Base-by-base conservation (phyloP, 1,140 invertebrate species). In the Trichomalopsis sarcophagae region DNA sequence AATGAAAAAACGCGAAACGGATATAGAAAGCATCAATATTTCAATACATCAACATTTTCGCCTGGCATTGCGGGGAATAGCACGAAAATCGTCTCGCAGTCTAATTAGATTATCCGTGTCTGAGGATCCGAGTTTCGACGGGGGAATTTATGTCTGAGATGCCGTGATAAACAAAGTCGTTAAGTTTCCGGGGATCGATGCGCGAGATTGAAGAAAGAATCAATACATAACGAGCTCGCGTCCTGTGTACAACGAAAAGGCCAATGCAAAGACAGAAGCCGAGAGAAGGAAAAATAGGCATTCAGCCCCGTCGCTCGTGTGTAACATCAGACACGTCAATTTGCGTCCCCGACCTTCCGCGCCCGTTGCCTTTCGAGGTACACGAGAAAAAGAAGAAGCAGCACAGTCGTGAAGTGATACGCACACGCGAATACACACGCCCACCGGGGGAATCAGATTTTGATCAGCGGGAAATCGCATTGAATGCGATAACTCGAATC, bases 401-500 rank as follows among this genome's bases (percentile, higher is more conserved):
- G 30, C 17, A 68, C 0, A n/a, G 69, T 10, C 79, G 17, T 3
- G 36, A 11, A 40, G 36, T 17, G 44, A 50, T 47, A 68, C 36
- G 14, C 33, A 66, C 71, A 75, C 77, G 44, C 13, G 47, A 21
- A n/a, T 71, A 23, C 23, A 62, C 27, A 82, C n/a, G 9, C 0
- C 1, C 40, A 55, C 73, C 36, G 62, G 23, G 80, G 81, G 82
- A 87, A 90, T 91, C 86, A 86, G 88, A 90, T 91, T 89, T 89
- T 89, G 90, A 92, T 92, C 90, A 89, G 88, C 87, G 85, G 88
- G 87, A 91, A 91, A 92, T 90, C 87, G 75, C 84, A 89, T 88
- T 91, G 89, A 91, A 91, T 89, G 86, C 86, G 89, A 90, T 91
- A 91, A 92, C 90, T 88, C 87, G 88, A 88, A 86, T 82, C 87